phyloP scores from a whole-genome alignment of 2,888 invertebrate species.

The Drosophila fungiperda region DNA sequence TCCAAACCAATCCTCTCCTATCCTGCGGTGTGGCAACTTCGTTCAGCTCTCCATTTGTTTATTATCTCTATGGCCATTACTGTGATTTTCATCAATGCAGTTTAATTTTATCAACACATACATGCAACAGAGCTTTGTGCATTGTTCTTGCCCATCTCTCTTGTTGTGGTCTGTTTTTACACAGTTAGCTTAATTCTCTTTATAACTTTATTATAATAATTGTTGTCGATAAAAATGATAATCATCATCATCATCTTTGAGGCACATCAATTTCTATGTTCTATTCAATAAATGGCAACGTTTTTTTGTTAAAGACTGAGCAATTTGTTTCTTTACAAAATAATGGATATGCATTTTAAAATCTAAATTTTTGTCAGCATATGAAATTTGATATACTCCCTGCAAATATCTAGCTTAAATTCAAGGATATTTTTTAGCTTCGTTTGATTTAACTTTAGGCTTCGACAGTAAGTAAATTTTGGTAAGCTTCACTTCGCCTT shows the following conservation, averaged over 20 bases:
- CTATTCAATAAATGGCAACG: slow-evolving; percentile 19
- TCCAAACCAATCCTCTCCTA: not conserved
- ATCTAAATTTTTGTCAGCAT: not conserved
- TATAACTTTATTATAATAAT: slow-evolving; percentile 26
- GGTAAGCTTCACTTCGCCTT: slow-evolving; percentile 32
- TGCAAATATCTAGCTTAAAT: not conserved
- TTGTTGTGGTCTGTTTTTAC: slow-evolving; percentile 17
- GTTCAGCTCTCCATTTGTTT: slow-evolving; percentile 46
- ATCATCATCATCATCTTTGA: slow-evolving; percentile 15
- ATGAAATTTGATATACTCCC: not conserved
- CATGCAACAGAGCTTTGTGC: slow-evolving; percentile 13
- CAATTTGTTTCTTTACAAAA: slow-evolving; percentile 7
- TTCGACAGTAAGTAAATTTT: not conserved
- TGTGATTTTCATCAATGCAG: slow-evolving; percentile 72
- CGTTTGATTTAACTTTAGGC: slow-evolving; percentile 15
- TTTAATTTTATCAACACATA: slow-evolving; percentile 69
- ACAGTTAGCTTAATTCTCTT: slow-evolving; percentile 29
- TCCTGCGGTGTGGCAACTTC: slow-evolving; percentile 24
- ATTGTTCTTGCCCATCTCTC: slow-evolving; percentile 19
- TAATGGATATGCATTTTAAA: not conserved
- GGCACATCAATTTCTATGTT: slow-evolving; percentile 27
- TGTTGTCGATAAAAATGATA: slow-evolving; percentile 24
- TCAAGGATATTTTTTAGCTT: slow-evolving; percentile 4
- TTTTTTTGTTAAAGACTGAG: slow-evolving; percentile 2
- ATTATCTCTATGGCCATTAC: slow-evolving; percentile 69